These are phyloP conservation scores for Zosterops borbonicus DNA, from an alignment of 2,113 vertebrate species.

Conservation along the genomic window DNA sequence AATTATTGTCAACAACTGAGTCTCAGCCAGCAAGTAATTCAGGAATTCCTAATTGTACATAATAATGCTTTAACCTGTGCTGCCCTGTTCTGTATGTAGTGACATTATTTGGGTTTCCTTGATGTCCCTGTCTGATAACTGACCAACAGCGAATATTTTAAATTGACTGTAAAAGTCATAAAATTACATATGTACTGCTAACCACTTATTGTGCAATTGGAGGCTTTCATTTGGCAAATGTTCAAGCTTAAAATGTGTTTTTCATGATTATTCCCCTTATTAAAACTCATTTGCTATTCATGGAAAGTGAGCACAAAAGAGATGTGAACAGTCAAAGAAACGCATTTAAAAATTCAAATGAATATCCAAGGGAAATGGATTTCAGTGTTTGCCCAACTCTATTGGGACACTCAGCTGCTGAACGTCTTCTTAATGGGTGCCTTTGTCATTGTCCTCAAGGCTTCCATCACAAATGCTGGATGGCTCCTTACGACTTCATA, in stretches of 20 bases:
- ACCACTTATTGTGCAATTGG: background rate
- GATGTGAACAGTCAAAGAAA: slow-evolving; percentile 39
- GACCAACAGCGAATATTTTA: background rate
- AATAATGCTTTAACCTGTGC: background rate
- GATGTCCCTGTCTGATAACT: background rate
- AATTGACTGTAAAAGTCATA: background rate
- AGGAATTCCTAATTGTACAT: background rate
- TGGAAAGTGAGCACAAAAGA: slow-evolving; percentile 51
- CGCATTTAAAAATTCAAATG: slow-evolving; percentile 40
- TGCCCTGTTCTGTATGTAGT: background rate
- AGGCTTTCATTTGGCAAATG: slow-evolving; percentile 54
- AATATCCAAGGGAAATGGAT: slow-evolving; percentile 42
- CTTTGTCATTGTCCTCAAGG: slow-evolving; percentile 45
- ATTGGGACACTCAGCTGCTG: background rate
- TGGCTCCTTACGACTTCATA: background rate
- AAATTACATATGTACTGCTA: background rate
- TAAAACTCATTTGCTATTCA: slow-evolving; percentile 55
- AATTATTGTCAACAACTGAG: background rate
- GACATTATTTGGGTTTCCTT: background rate
- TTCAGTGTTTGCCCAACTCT: slow-evolving; percentile 23
- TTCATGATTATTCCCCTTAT: slow-evolving; percentile 63
- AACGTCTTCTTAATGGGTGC: slow-evolving; percentile 5
- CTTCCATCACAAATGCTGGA: background rate
- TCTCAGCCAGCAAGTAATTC: background rate
- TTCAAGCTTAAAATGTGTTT: slow-evolving; percentile 60